These are phyloP conservation scores for Drosophila melanica DNA, from an alignment of 1,140 invertebrate genomes.

Conservation along the genomic window DNA sequence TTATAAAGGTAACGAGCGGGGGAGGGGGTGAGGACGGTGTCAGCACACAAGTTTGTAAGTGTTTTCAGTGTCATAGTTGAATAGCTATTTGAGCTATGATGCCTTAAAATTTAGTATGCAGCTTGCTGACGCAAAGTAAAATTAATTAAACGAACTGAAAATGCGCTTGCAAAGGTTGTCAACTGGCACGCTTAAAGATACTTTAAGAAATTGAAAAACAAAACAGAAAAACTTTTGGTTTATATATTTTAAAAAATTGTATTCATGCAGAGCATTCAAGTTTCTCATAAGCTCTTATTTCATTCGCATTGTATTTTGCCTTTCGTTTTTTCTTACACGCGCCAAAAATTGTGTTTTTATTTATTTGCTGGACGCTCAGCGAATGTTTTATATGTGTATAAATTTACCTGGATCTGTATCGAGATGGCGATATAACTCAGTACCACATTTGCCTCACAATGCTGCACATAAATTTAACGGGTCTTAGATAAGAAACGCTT, in stretches of 20 bases:
- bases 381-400: constrained; percentile 53
- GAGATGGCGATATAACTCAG: constrained; percentile 41
- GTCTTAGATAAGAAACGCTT: constrained; percentile 68
- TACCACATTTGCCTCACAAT: constrained; percentile 62
- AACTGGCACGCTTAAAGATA: neutral
- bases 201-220: neutral
- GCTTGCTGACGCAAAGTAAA: neutral
- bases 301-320: neutral
- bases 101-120: neutral
- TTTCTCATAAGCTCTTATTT: neutral
- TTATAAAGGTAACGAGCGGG: neutral
- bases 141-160: neutral
- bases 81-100: neutral
- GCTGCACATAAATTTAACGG: constrained; percentile 76
- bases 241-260: neutral
- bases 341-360: constrained; percentile 64
- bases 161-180: neutral
- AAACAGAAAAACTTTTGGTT: no score
- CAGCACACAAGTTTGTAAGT: constrained; percentile 9
- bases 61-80: neutral
- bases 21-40: no score
- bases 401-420: constrained; percentile 58
- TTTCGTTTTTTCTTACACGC: constrained; percentile 57
- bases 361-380: constrained; percentile 71
- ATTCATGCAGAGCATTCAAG: neutral